Conservation (phyloP, 1,140 invertebrate species). For the honey bee (Apis mellifera) region Amel_HAv3.1 CM009941.2:15342001-15342500, state of each 20-base stretch:
- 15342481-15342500: slow-evolving; percentile 75
- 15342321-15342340: slow-evolving; percentile 91
- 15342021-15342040: slow-evolving; percentile 13
- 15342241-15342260: neutral
- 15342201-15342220: slow-evolving; percentile 55
- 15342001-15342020: slow-evolving; percentile 92
- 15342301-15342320: slow-evolving; percentile 91
- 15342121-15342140: slow-evolving; percentile 91
- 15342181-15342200: slow-evolving; percentile 90
- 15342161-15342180: slow-evolving; percentile 91
- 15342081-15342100: neutral
- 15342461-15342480: slow-evolving; percentile 82
- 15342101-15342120: slow-evolving; percentile 90
- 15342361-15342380: slow-evolving; percentile 52
- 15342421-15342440: slow-evolving; percentile 84
- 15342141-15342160: slow-evolving; percentile 86
- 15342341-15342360: slow-evolving; percentile 93
- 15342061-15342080: neutral
- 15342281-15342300: slow-evolving; percentile 87
- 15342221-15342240: neutral
- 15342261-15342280: slow-evolving; percentile 19
- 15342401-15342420: neutral
- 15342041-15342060: neutral
- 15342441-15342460: slow-evolving; percentile 88
- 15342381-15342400: neutral